Base-by-base conservation (phyloP, 2,888 invertebrate species). In the Belgica antarctica region DNA sequence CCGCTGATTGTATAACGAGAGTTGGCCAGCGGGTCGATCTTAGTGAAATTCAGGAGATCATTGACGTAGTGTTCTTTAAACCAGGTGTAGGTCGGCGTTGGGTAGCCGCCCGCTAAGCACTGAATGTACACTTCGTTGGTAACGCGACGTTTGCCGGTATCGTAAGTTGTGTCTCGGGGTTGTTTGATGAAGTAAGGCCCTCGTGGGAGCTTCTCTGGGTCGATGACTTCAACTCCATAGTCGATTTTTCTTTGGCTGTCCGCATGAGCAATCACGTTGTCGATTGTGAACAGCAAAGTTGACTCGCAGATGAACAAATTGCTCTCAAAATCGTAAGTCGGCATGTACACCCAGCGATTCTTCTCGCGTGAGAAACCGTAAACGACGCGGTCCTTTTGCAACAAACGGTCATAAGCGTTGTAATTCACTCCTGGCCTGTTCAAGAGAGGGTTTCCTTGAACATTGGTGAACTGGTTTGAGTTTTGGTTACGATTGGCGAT, bases 161-260 rank as follows among this genome's bases (percentile, higher is more conserved):
- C 95, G 80, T 91, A 94, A 12, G 92, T 90, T 17, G 87, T 89
- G 76, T 90, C 87, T 12, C 83, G 82, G 0, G 96, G 96, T 77
- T 96, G 92, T 75, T 87, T 87, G 7, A 90, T 87, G 76, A 97
- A 95, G 76, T 85, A 90, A 2, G 97, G 97, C 0, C 96, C 96
- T 73, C 89, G 83, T 0, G 94, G 93, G 73, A 96, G 87, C 75
- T 87, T 86, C 72, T 87, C 86, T 0, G 89, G 89, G 78, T 96
- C 90, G 73, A 83, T 86, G 57, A 93, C 86, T 76, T 92, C 89
- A 66, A 93, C 78, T 0, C 96, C 96, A 80, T 94, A 96, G 52
- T 90, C 89, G 76, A 90, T 91, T 47, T 89, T 88, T 63, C 94
- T 85, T 73, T 89, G 87, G 75, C 92, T 90, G 76, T 89, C 87